Percentiles rank a stretch among this genome's conserved stretches.
phyloP scores from a whole-genome alignment of 1,140 invertebrate species.

The Eubasilissa regina region DNA sequence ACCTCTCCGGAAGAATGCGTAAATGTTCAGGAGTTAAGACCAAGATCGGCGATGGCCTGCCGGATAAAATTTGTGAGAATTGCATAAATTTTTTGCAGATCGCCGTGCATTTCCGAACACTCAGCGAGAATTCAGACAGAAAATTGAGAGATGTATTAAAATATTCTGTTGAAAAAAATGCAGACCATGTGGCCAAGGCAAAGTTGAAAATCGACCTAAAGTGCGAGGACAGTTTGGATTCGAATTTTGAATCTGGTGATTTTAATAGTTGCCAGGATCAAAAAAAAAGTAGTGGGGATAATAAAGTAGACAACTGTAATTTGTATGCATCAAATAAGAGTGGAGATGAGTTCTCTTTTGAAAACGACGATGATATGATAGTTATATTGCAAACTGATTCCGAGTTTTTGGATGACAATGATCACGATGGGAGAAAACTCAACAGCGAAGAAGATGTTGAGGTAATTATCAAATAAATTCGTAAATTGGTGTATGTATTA shows the following conservation, averaged over 20 bases:
- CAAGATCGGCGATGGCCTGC: conserved; percentile 4
- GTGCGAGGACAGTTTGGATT: neutral
- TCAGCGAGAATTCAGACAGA: conserved; percentile 2
- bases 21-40: conserved; percentile 8
- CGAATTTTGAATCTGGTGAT: neutral
- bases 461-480: neutral
- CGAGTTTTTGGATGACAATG: conserved; percentile 3
- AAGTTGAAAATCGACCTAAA: too few relatives aligned
- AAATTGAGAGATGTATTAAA: conserved; percentile 2
- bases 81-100: neutral
- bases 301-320: too few relatives aligned
- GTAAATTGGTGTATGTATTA: too few relatives aligned
- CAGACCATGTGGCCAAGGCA: neutral
- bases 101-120: neutral
- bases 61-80: conserved; percentile 24
- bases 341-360: conserved; percentile 12
- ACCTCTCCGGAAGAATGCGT: conserved; percentile 7
- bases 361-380: conserved; percentile 7
- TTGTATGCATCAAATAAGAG: neutral
- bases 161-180: neutral
- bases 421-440: neutral
- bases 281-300: too few relatives aligned
- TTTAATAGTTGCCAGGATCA: too few relatives aligned
- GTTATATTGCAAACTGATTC: conserved; percentile 17
- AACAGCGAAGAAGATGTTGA: neutral